Evolutionary conservation across 37 sponge, comb jelly and placozoan species (phyloP).

Genomic region (Hexactinellida sp.): DNA sequence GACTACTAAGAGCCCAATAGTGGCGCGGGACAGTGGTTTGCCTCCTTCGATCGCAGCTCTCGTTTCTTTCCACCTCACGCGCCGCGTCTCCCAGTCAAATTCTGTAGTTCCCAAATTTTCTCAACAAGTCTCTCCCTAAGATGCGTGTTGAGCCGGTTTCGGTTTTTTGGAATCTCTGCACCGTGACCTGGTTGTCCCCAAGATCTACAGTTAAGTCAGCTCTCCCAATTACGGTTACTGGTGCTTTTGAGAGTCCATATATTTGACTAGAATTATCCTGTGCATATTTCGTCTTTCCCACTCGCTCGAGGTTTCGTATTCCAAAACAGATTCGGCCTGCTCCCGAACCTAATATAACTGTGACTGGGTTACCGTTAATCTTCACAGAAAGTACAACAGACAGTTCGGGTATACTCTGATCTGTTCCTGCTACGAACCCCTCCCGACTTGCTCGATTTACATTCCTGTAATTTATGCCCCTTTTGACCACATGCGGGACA

Average conservation of each 20-base stretch:
- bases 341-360: neutral
- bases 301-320: neutral
- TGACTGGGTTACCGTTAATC: no score
- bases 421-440: neutral
- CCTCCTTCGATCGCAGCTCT: neutral
- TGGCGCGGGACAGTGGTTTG: neutral
- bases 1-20: neutral
- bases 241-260: neutral
- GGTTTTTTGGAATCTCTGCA: neutral
- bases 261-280: neutral
- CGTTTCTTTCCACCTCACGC: neutral
- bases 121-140: no score
- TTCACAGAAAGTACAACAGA: neutral
- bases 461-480: no score
- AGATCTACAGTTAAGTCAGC: no score
- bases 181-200: neutral
- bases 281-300: neutral
- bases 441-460: no score
- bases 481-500: no score
- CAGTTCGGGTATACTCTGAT: neutral
- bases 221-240: neutral
- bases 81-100: neutral
- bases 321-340: neutral
- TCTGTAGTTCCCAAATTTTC: neutral
- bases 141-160: no score